phyloP scores from a whole-genome alignment of 1,140 invertebrate species.

The Diachasmimorpha longicaudata region DNA sequence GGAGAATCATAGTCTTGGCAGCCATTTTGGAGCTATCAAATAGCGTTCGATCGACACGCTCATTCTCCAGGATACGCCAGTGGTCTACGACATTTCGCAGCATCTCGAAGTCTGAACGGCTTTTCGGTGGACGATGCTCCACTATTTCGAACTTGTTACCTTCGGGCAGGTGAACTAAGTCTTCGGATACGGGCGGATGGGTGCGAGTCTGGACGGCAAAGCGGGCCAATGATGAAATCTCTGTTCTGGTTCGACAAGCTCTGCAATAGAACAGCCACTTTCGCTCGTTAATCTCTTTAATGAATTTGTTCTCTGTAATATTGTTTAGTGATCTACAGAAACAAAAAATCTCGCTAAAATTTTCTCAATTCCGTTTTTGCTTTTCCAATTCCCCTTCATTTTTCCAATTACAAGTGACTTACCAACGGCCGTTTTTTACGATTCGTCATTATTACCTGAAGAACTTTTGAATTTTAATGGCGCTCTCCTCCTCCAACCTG shows the following conservation, averaged over 20 bases:
- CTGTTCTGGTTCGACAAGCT: slow-evolving; percentile 21
- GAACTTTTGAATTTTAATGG: slow-evolving; percentile 53
- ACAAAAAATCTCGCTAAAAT: too few species aligned
- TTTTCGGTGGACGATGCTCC: slow-evolving; percentile 58
- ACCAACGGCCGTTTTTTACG: neutral
- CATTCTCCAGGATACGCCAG: slow-evolving; percentile 71
- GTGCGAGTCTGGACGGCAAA: slow-evolving; percentile 24
- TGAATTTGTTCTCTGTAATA: too few species aligned
- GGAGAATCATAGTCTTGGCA: slow-evolving; percentile 66
- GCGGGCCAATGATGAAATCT: slow-evolving; percentile 26
- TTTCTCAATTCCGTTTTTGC: too few species aligned
- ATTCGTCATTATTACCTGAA: slow-evolving; percentile 40
- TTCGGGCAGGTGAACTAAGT: slow-evolving; percentile 19
- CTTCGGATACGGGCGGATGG: slow-evolving; percentile 19
- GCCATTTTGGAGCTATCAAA: slow-evolving; percentile 68
- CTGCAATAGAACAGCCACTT: neutral
- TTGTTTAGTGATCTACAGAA: too few species aligned
- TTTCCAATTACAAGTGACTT: too few species aligned
- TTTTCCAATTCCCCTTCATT: too few species aligned
- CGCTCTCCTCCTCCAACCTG: slow-evolving; percentile 35
- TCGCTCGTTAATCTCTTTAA: neutral
- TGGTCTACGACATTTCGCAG: slow-evolving; percentile 68
- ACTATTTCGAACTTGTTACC: slow-evolving; percentile 29
- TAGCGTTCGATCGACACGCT: slow-evolving; percentile 63
- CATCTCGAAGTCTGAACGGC: slow-evolving; percentile 70